Evolutionary conservation across 2,797 vertebrate genomes (phyloP), one percentile per base, ranked within the genome.

Genomic region (Champsocephalus gunnari): DNA sequence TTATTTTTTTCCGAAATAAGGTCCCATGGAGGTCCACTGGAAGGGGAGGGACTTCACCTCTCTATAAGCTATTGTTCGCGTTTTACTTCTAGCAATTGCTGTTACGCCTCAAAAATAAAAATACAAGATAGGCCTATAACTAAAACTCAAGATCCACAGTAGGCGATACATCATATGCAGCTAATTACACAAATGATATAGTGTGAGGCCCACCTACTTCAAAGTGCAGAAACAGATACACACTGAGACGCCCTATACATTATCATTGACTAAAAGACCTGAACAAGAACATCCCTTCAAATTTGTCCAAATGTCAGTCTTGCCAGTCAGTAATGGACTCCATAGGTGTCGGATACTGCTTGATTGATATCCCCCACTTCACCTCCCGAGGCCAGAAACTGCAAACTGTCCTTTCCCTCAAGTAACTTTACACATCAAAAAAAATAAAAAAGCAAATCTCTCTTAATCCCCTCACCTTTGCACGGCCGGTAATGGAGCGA

Each of bases 401-500:
- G 66, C 67, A 60, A 66, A 74, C 50, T 61, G 71, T 81, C 72
- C 74, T 59, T 75, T 64, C 75, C 44, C 71, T 77, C 63, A 28
- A 70, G 79, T 81, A 72, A 89, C 76, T 79, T 64, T 70, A 61
- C 43, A 79, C 50, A 80, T 66, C 0, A 13, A 41, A 32, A 75
- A 76, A 69, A 49, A 47, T 38, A 50, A 1, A 62, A 49, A 34
- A 61, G 57, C 50, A 80, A 82, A 79, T 86, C 70, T 83, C 71
- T 79, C 55, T 78, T 86, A 81, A 87, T 87, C 78, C 73, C 61
- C 76, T 86, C 80, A 87, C 84, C 81, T 90, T 75, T 80, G 83
- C 38, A 12, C 28, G 32, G 43, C 71, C 53, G 54, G 72, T 87
- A 92, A 90, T 88, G 84, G 80, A 50, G 44, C 34, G 8, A 38